Evolutionary conservation across 2,888 invertebrate genomes (phyloP).

Genomic region (Xanthorhoe spadicearia): DNA sequence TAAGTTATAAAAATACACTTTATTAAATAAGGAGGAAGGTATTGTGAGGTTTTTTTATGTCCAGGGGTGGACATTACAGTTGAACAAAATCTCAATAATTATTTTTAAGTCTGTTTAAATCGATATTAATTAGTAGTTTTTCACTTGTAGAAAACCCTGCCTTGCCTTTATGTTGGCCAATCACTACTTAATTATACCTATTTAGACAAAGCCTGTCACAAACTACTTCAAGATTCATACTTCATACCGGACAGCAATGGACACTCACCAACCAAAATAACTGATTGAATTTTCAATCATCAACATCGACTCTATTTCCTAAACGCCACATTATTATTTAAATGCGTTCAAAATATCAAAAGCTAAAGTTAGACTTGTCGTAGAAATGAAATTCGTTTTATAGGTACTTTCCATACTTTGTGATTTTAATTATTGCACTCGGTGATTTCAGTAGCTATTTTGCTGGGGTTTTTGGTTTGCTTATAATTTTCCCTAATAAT

Average conservation of each 20-base stretch:
- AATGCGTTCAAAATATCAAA: background rate
- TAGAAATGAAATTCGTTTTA: conserved; percentile 5
- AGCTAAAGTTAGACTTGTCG: background rate
- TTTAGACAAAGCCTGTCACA: background rate
- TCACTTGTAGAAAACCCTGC: too few relatives aligned
- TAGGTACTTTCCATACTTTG: background rate
- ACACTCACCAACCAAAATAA: background rate
- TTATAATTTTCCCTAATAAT: too few relatives aligned
- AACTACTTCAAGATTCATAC: background rate
- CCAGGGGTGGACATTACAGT: too few relatives aligned
- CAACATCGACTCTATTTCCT: conserved; percentile 4
- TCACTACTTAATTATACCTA: background rate
- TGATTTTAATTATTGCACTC: too few relatives aligned
- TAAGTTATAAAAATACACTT: too few relatives aligned
- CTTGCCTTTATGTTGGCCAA: background rate
- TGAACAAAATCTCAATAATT: too few relatives aligned
- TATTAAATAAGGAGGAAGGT: too few relatives aligned
- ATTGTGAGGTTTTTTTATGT: too few relatives aligned
- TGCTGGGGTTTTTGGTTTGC: too few relatives aligned
- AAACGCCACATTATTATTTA: background rate
- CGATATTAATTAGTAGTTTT: too few relatives aligned
- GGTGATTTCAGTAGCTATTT: too few relatives aligned
- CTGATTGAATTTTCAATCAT: conserved; percentile 1
- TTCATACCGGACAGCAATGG: background rate
- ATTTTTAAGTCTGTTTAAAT: too few relatives aligned